Base-by-base conservation (phyloP, 2,797 vertebrate species). In the Lutjanus argentimaculatus region DNA sequence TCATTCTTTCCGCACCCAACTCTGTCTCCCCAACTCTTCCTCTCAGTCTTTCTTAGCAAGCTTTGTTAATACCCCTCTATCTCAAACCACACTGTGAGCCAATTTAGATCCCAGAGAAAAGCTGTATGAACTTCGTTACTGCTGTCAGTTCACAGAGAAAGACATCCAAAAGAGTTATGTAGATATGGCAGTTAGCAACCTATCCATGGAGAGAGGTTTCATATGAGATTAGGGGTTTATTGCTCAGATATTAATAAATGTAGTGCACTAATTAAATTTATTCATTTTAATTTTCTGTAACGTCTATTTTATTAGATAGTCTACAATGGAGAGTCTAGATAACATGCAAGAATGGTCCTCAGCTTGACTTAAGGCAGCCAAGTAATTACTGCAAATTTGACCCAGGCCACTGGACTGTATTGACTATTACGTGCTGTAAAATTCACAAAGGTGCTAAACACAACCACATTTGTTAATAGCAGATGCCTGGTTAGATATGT, bases 111-210 rank as follows among this genome's bases (percentile, higher is more conserved):
- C 75, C 62, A 0, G 6, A 80, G 79, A 63, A 79, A 86, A 85
- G 77, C 81, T 74, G 6, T 36, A 68, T 67, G 75, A 81, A 88
- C 82, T 85, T 74, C 45, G 55, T 80, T 80, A 45, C 69, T 22
- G 77, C 81, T 88, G 85, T 85, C 82, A 89, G 43, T 78, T 86
- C 68, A 66, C 30, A 76, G 59, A 76, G 57, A 80, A 79, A 82
- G 70, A 86, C 67, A 74, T 80, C 63, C 58, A 59, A 55, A 76
- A 67, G 51, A 85, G 80, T 74, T 79, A 55, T 63, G 36, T 21
- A 58, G 72, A 85, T 88, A 71, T 77, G 53, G 61, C 72, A 67
- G 79, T 65, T 83, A 82, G 72, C 74, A 67, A 67, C 57, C 52
- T 62, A 48, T 75, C 78, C 62, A 71, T 52, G 3, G 46, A 51